Base-by-base conservation (phyloP, 2,888 invertebrate genomes). In the Pinctada fucata region DNA sequence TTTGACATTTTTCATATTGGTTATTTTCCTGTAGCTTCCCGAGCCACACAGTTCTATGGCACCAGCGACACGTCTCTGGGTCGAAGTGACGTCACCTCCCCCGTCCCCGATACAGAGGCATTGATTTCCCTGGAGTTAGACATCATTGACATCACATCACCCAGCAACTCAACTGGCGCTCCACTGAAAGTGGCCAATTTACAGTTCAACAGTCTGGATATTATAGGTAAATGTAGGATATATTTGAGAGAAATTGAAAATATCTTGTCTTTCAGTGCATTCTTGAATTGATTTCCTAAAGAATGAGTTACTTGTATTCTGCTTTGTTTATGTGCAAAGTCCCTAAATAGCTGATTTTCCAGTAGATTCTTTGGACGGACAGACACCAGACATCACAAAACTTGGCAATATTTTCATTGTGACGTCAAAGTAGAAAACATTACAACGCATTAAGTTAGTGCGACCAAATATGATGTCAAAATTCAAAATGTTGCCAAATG, bases 131-230 rank as follows among this genome's bases (percentile, higher is more conserved):
- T 97, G 3, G 98, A 98, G 90, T 94, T 97, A 45, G 95, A 96
- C 65, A 94, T 97, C 70, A 95, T 97, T 0, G 94, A 93, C 81
- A 93, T 94, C 3, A 93, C 93, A 2, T 94, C 76, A 48, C 87
- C 90, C 50, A 91, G 91, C 83, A 91, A 91, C 83, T 80, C 83
- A 8, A 72, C 78, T 13, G 94, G 94, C 84, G 89, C 90, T 82
- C 90, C 92, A 51, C 85, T 94, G 81, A 95, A 96, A 86, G 95
- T 97, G 71, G 96, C 97, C 0, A 97, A 96, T 88, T 96, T 98
- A 87, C 95, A 97, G 86, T 98, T 98, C 90, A 98, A 98, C 91
- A 98, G 96, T 92, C 94, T 98, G 85, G 98, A 98, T 92, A 96
- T 98, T 76, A 98, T 98, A 83, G 97, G 97, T 96, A 90, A 94